phyloP scores from a whole-genome alignment of 2,888 invertebrate species.

The Protula sp. region DNA sequence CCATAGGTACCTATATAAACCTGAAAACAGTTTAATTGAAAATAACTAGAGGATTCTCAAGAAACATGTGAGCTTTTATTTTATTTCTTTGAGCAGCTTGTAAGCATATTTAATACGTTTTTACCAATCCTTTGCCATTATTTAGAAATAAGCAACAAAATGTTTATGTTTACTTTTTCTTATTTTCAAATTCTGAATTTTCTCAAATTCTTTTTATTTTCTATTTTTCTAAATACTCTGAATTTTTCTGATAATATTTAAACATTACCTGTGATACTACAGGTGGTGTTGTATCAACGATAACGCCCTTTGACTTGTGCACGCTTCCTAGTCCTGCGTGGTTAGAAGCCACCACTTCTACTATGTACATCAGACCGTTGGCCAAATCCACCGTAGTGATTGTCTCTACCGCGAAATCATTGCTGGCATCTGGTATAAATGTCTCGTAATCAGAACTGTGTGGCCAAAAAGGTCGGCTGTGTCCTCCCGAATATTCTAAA shows the following conservation, averaged over 20 bases:
- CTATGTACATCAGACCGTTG: not conserved
- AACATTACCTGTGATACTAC: not conserved
- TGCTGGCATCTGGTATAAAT: not conserved
- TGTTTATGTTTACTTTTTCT: too few relatives aligned
- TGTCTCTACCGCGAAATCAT: not conserved
- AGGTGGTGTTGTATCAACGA: not conserved
- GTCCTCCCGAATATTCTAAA: not conserved
- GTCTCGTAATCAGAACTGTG: not conserved
- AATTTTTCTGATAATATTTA: too few relatives aligned
- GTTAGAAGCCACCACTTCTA: not conserved
- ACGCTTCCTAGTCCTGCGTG: not conserved
- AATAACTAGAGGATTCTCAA: too few relatives aligned
- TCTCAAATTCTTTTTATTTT: too few relatives aligned
- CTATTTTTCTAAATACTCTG: too few relatives aligned
- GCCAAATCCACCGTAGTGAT: not conserved
- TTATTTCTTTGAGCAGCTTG: too few relatives aligned
- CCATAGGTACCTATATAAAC: not conserved
- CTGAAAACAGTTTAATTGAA: too few relatives aligned
- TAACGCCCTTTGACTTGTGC: not conserved
- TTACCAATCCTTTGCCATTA: too few relatives aligned
- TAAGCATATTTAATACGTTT: too few relatives aligned
- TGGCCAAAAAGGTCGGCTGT: not conserved
- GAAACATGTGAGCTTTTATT: too few relatives aligned
- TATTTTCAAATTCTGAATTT: too few relatives aligned
- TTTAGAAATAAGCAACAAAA: too few relatives aligned